A percentile compares a stretch with the other conserved stretches of the same genome.
phyloP scores from a whole-genome alignment of 2,888 invertebrate species.

The Phortica magna region DNA sequence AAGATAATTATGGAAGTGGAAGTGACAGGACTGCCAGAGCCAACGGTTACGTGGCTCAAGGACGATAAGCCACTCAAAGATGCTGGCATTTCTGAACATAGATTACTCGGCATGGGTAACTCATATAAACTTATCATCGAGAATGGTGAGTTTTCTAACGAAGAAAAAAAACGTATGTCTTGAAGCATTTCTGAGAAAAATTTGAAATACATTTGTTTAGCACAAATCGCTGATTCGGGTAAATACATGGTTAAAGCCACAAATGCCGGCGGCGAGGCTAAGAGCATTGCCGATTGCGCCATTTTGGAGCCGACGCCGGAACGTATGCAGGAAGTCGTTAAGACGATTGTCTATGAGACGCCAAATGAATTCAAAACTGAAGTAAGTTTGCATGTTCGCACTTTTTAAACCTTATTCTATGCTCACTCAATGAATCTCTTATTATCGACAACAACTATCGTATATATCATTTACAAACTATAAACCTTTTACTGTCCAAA shows the following conservation, averaged over 20 bases:
- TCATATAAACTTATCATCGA: conserved; percentile 85
- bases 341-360: conserved; percentile 82
- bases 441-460: conserved; percentile 39
- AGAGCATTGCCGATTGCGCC: conserved; percentile 88
- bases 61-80: conserved; percentile 83
- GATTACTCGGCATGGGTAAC: conserved; percentile 83
- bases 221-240: conserved; percentile 84
- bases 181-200: background rate
- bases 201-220: conserved; percentile 72
- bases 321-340: conserved; percentile 83
- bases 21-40: conserved; percentile 88
- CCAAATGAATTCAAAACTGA: conserved; percentile 73
- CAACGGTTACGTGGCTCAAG: conserved; percentile 86
- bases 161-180: background rate
- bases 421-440: conserved; percentile 2
- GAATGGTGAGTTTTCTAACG: conserved; percentile 80
- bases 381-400: conserved; percentile 77
- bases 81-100: conserved; percentile 79
- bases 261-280: conserved; percentile 89
- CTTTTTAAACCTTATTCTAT: conserved; percentile 53
- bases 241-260: conserved; percentile 87
- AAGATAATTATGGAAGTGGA: conserved; percentile 87
- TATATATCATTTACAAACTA: conserved; percentile 18
- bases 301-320: conserved; percentile 85
- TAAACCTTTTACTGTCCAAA: background rate